Percentiles rank a stretch among this genome's conserved stretches.
These are phyloP conservation scores for Apis laboriosa DNA, from an alignment of 1,140 invertebrate genomes.

Conservation along the genomic window DNA sequence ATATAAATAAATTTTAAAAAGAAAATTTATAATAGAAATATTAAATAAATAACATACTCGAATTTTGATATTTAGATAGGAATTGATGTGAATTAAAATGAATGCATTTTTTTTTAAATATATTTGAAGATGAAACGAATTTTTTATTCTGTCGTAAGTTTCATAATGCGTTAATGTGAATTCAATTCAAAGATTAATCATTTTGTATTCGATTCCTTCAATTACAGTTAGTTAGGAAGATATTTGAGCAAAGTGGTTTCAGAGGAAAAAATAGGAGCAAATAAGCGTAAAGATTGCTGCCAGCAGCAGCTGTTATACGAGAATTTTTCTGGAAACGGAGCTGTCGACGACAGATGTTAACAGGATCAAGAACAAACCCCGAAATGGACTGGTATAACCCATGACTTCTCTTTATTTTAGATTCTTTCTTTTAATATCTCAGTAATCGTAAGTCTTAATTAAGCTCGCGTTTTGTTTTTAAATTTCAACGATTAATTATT, in stretches of 20 bases:
- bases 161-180: too few relatives aligned
- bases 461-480: too few relatives aligned
- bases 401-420: neutral
- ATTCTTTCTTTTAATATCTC: neutral
- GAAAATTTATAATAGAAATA: too few relatives aligned
- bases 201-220: neutral
- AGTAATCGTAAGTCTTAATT: too few relatives aligned
- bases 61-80: neutral
- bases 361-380: slow-evolving; percentile 45
- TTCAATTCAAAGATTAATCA: neutral
- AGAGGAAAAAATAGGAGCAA: slow-evolving; percentile 30
- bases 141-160: neutral
- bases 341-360: slow-evolving; percentile 61
- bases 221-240: slow-evolving; percentile 16
- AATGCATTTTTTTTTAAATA: neutral
- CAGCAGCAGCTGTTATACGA: slow-evolving; percentile 43
- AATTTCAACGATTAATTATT: too few relatives aligned
- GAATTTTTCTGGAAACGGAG: slow-evolving; percentile 45
- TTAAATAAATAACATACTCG: too few relatives aligned
- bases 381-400: slow-evolving; percentile 33
- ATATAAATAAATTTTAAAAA: neutral
- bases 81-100: neutral
- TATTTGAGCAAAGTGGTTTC: neutral
- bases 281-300: slow-evolving; percentile 35
- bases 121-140: neutral